phyloP scores from a whole-genome alignment of 2,888 invertebrate genomes.

The Sphecodes monilicornis region DNA sequence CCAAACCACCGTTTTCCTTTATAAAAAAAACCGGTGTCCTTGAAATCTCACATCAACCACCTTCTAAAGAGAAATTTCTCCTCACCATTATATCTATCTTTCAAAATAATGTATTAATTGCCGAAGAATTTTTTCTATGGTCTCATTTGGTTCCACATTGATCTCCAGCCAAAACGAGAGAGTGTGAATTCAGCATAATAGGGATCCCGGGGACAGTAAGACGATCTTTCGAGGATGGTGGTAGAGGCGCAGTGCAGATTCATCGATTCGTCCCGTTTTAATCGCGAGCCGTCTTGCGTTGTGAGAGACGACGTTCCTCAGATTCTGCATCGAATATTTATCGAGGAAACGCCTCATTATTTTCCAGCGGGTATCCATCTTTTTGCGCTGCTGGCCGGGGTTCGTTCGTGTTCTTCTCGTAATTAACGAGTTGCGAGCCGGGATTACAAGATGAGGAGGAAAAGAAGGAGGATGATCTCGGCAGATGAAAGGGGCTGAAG shows the following conservation, averaged over 20 bases:
- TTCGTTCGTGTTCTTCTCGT: neutral
- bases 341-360: slow-evolving; percentile 1
- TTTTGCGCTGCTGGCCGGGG: neutral
- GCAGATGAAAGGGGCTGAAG: slow-evolving; percentile 14
- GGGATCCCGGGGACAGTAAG: neutral
- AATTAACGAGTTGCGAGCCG: neutral
- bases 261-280: slow-evolving; percentile 3
- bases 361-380: slow-evolving; percentile 8
- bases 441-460: neutral
- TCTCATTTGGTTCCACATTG: neutral
- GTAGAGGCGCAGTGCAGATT: too few species aligned
- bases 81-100: too few species aligned
- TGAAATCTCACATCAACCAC: neutral
- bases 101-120: too few species aligned
- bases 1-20: too few species aligned
- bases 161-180: neutral
- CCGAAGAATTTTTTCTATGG: too few species aligned
- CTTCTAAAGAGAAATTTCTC: too few species aligned
- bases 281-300: neutral
- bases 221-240: neutral
- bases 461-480: neutral
- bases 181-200: neutral
- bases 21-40: neutral
- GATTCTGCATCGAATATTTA: neutral
- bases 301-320: neutral